Conservation (phyloP, 2,888 invertebrate species). For the Nysson spinosus region DNA sequence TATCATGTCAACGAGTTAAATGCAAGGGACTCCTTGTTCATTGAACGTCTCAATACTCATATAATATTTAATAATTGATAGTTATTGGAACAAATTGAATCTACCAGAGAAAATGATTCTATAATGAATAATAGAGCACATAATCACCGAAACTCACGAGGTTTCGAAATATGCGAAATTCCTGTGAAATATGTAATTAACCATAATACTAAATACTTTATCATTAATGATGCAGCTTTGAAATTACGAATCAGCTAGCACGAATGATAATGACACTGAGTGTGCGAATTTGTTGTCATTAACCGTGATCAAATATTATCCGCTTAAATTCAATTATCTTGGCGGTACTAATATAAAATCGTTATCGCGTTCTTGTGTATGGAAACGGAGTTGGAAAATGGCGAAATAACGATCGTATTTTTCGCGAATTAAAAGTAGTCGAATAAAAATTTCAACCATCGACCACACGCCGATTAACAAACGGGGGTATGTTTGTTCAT, state of each 20-base stretch:
- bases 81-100: no score
- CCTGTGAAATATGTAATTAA: neutral
- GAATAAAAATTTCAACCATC: constrained; percentile 3
- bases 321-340: neutral
- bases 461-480: neutral
- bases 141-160: no score
- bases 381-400: neutral
- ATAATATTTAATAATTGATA: no score
- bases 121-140: no score
- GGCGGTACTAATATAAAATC: neutral
- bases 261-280: neutral
- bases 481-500: neutral
- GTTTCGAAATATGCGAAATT: neutral
- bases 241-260: neutral
- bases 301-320: constrained; percentile 3
- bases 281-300: neutral
- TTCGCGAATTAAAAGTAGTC: neutral
- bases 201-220: neutral
- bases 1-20: no score
- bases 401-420: neutral
- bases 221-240: neutral
- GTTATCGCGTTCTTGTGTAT: neutral
- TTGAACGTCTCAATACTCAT: no score
- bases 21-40: no score
- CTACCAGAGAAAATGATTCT: no score